Evolutionary conservation across 2,113 vertebrate species (phyloP).

Genomic region (Naja naja): DNA sequence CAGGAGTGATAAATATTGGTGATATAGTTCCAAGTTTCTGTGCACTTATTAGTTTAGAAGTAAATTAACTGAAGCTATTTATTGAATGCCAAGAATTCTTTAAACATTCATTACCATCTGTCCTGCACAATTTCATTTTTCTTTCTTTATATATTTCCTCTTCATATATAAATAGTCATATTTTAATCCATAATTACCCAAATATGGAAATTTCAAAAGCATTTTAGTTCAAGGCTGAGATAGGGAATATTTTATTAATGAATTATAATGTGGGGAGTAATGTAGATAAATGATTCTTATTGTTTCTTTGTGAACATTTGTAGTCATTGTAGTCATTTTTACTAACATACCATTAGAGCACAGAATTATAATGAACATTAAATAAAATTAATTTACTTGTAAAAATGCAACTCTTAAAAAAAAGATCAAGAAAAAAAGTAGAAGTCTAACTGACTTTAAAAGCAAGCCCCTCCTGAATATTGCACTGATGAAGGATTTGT

Average conservation of each 20-base stretch:
- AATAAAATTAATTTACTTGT: not conserved
- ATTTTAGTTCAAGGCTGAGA: not conserved
- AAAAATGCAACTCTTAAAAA: not conserved
- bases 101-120: not conserved
- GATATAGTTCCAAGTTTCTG: not conserved
- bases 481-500: conserved; percentile 48
- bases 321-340: not conserved
- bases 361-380: not conserved
- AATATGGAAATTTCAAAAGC: rapidly evolving
- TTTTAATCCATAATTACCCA: not conserved
- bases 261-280: not conserved
- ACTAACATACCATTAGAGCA: not conserved
- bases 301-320: conserved; percentile 6
- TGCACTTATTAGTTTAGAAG: not conserved
- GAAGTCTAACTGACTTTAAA: conserved; percentile 8
- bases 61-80: not conserved
- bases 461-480: conserved; percentile 46
- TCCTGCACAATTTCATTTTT: not conserved
- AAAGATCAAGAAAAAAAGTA: not conserved
- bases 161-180: not conserved
- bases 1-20: not conserved
- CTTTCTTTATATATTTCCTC: conserved; percentile 13
- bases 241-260: conserved; percentile 12
- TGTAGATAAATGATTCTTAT: not conserved
- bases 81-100: not conserved